Percentiles rank a stretch among this genome's conserved stretches.
Conservation (phyloP, 2,888 invertebrate genomes). For the Athetis lepigone region DNA sequence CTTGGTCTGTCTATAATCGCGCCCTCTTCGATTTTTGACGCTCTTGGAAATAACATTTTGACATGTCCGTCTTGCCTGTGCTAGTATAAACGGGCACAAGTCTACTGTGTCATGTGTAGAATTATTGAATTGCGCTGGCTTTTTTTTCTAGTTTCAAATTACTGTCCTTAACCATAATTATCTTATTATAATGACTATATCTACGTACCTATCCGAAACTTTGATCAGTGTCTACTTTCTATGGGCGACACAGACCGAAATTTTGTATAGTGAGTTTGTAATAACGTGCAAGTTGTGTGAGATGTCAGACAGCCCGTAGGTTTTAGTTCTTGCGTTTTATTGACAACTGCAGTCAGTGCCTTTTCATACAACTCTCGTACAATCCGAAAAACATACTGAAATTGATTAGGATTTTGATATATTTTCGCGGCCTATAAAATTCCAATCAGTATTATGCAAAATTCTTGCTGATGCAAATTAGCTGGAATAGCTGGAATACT, state of each 20-base stretch:
- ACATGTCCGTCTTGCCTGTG: too few relatives aligned
- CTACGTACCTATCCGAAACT: slow-evolving; percentile 22
- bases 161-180: slow-evolving; percentile 45
- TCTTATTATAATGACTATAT: slow-evolving; percentile 21
- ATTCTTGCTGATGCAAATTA: too few relatives aligned
- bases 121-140: slow-evolving; percentile 8
- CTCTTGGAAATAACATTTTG: not conserved
- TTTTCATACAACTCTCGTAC: not conserved
- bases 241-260: slow-evolving; percentile 1
- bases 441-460: slow-evolving; percentile 25
- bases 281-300: slow-evolving; percentile 19
- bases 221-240: slow-evolving; percentile 8
- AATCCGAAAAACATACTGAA: not conserved
- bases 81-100: too few relatives aligned
- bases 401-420: too few relatives aligned
- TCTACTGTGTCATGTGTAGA: too few relatives aligned
- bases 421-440: too few relatives aligned
- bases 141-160: slow-evolving; percentile 24
- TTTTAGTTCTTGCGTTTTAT: not conserved
- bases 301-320: not conserved
- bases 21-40: too few relatives aligned
- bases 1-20: too few relatives aligned
- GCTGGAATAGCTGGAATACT: too few relatives aligned
- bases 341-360: not conserved
- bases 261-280: slow-evolving; percentile 12